Evolutionary conservation across 2,888 invertebrate species (phyloP), one percentile per base, ranked within the genome.

Genomic region (Pterostichus niger): DNA sequence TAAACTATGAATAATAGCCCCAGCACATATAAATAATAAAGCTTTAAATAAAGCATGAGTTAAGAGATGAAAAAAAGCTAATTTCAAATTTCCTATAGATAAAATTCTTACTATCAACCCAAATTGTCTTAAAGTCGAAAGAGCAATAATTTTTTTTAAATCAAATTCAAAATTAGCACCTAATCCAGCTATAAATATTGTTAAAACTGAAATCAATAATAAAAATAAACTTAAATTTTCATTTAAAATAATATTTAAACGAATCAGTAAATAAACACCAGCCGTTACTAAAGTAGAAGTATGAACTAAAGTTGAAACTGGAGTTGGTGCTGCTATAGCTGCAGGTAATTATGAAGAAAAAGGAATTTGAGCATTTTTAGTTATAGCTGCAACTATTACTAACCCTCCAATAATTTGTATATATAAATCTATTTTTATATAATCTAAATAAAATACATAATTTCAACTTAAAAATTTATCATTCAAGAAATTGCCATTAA

Each of bases 301-400:
- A 81, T 71, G 81, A 17, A 94, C 95, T 90, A 95, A 92, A 84
- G 88, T 86, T 75, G 87, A 94, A 82, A 95, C 93, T 9, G 95
- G 95, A 0, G 95, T 95, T 46, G 95, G 95, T 61, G 95, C 95
- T 0, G 94, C 94, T 89, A 95, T 95, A 59, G 95, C 95, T 0
- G 93, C 93, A 0, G 95, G 95, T 73, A 95, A 89, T 86, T 95
- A 96, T 64, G 94, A 92, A 84, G 94, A 94, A 93, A 96, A 96
- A 68, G 95, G 95, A 91, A 95, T 93, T 89, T 96, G 95, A 88
- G 95, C 95, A 86, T 95, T 95, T 90, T 96, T 96, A 84, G 95
- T 95, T 90, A 95, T 93, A 78, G 92, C 91, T 0, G 93, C 93
- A 86, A 92, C 89, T 88, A 91, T 90, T 85, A 92, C 87, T 86